Conservation (phyloP, 2,797 vertebrate species). For the Manis crassicaudata region DNA sequence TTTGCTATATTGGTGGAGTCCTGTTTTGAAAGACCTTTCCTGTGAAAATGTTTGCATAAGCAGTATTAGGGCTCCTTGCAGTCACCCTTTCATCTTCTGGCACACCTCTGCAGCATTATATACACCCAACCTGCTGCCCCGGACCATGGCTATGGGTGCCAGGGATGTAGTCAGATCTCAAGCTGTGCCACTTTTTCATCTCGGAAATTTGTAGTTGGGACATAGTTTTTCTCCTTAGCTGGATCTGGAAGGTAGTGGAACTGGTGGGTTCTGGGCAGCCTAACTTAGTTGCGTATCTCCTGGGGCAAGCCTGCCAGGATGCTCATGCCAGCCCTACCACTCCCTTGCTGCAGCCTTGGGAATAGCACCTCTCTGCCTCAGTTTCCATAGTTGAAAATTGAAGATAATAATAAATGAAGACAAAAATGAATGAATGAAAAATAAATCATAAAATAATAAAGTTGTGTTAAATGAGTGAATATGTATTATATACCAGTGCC, state of each 20-base stretch:
- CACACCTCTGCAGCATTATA: not conserved
- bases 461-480: not conserved
- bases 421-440: not conserved
- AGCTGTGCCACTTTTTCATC: not conserved
- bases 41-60: not conserved
- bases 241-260: not conserved
- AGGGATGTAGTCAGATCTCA: not conserved
- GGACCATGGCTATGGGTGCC: not conserved
- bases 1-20: not conserved
- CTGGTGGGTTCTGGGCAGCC: not conserved
- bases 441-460: not conserved
- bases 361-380: not conserved
- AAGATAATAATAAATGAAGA: not conserved
- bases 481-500: not conserved
- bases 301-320: accelerated
- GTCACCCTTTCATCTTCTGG: not conserved
- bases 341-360: not conserved
- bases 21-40: not conserved
- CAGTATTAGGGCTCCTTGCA: not conserved
- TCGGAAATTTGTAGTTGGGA: not conserved
- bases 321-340: accelerated
- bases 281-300: not conserved
- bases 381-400: not conserved
- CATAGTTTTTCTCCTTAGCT: not conserved
- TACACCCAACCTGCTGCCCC: not conserved